Base-by-base conservation (phyloP, 2,797 vertebrate genomes). In the Lacerta bilineata region DNA sequence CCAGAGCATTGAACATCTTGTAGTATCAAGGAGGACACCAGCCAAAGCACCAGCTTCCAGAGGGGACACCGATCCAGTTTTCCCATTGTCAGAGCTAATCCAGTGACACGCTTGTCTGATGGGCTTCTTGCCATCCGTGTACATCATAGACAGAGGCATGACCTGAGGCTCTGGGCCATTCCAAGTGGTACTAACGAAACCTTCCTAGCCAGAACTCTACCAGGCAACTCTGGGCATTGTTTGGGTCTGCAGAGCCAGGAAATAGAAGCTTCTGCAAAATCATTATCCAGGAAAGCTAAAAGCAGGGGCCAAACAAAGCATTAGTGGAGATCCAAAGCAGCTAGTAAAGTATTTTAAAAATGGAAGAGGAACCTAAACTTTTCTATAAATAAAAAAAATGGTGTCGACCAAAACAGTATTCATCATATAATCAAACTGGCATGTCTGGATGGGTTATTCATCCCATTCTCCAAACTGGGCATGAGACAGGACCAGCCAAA, bases 21-120 rank as follows among this genome's bases (percentile, higher is more conserved):
- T 72, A 74, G 69, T 46, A 78, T 15, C 55, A 46, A 10, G 46
- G 87, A 1, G 29, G 5, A 83, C 27, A 43, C 55, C 39, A 0
- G n/a, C 59, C 90, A 87, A 86, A 87, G 18, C 4, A 84, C 33
- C 33, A 92, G 83, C 69, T 91, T 90, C 90, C 90, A 79, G 84
- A 89, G 88, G 80, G 41, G 75, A 5, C 3, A 87, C 55, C 29
- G 0, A 76, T 72, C 43, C 77, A 39, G 4, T 6, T 75, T 87
- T n/a, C 68, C 23, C 33, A 85, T 36, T 87, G 91, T 91, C 85
- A 90, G 66, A 86, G 83, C 66, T 91, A 95, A 95, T 95, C 93
- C 68, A 88, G 50, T 91, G 92, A 82, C 87, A 77, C 1, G 82
- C 84, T 85, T 91, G 79, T 71, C 80, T 36, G 78, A 90, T n/a